A percentile compares a stretch with the other conserved stretches of the same genome.
Conservation (phyloP, 1,140 invertebrate species). For the Brachionus paranguensis region DNA sequence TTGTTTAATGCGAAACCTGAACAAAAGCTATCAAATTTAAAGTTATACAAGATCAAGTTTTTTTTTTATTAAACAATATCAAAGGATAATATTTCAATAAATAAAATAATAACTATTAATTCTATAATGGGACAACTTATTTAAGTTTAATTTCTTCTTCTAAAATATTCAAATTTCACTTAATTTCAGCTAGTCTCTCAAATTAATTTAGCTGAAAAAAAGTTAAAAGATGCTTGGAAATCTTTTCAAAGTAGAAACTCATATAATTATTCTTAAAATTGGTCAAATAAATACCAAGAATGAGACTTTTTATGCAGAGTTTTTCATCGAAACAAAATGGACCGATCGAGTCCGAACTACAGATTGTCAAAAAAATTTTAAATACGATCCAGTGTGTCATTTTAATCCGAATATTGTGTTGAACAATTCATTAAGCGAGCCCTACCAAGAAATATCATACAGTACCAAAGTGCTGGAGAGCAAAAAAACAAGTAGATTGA, state of each 20-base stretch:
- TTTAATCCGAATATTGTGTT: constrained; percentile 25
- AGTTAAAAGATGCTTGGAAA: neutral
- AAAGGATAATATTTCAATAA: neutral
- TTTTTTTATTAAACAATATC: too few species aligned
- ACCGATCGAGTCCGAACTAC: neutral
- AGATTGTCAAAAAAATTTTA: neutral
- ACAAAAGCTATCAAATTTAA: neutral
- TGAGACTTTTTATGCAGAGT: constrained; percentile 17
- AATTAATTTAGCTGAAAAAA: neutral
- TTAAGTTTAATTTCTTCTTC: neutral
- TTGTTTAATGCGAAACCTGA: too few species aligned
- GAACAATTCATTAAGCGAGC: neutral
- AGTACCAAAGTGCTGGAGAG: neutral
- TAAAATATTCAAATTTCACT: neutral
- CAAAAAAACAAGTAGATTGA: neutral
- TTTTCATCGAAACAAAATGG: constrained; percentile 20
- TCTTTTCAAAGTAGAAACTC: constrained; percentile 3
- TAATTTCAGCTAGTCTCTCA: neutral
- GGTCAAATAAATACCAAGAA: constrained; percentile 30
- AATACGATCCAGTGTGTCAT: neutral
- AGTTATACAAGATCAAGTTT: too few species aligned
- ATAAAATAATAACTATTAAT: neutral
- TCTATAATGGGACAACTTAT: neutral
- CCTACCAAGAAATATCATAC: constrained; percentile 5
- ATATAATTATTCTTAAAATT: constrained; percentile 9